phyloP scores from a whole-genome alignment of 2,113 vertebrate species.

The Australoheros scitulus region DNA sequence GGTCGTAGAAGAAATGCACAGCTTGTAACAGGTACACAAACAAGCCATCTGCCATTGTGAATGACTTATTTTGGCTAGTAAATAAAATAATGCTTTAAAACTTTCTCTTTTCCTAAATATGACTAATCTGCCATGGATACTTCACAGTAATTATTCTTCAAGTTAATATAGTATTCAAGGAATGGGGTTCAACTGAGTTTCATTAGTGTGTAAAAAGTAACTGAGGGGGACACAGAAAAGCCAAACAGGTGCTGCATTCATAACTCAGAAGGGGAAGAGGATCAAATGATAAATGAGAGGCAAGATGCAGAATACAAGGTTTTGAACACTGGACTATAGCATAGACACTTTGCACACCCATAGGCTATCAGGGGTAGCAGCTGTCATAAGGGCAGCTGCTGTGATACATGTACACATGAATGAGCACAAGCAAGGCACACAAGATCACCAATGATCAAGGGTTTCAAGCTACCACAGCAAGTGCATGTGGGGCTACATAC shows the following conservation, averaged over 20 bases:
- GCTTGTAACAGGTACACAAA: conserved; percentile 7
- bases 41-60: background rate
- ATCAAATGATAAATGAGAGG: conserved; percentile 15
- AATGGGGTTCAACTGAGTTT: background rate
- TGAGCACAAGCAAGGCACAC: conserved; percentile 7
- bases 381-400: conserved; percentile 70
- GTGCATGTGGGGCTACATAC: conserved; percentile 38
- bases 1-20: background rate
- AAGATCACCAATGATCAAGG: conserved; percentile 1
- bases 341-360: conserved; percentile 28
- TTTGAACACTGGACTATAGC: background rate
- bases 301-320: conserved; percentile 3
- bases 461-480: conserved; percentile 4
- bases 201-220: background rate
- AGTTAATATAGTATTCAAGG: conserved; percentile 10
- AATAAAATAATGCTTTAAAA: background rate
- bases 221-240: background rate
- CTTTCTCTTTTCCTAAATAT: background rate
- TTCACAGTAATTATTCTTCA: conserved; percentile 17
- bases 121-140: background rate
- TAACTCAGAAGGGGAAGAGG: background rate
- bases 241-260: background rate
- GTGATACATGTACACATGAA: conserved; percentile 42
- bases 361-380: conserved; percentile 53
- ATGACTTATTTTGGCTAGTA: background rate